A percentile compares a stretch with the other conserved stretches of the same genome.
These are phyloP conservation scores for Porites lobata DNA, from an alignment of 92 coral and sea anemone species.

Conservation along the genomic window DNA sequence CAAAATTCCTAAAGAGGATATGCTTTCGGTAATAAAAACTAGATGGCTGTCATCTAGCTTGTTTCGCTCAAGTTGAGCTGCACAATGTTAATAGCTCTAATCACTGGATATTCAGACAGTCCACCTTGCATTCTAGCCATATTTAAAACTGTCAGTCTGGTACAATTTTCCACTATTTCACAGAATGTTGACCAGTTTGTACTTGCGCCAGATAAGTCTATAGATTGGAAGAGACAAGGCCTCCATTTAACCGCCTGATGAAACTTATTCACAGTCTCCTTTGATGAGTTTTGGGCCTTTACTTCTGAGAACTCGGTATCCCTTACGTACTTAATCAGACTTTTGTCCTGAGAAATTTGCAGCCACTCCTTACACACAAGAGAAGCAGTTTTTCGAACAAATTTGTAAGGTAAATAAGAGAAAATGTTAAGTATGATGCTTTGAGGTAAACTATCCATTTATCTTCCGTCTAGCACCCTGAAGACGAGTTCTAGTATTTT, in stretches of 20 bases:
- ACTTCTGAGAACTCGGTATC: neutral
- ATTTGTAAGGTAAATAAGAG: slow-evolving; percentile 17
- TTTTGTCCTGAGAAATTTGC: neutral
- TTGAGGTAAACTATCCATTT: neutral
- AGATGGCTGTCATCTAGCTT: neutral
- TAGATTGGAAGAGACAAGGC: slow-evolving; percentile 6
- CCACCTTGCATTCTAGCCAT: slow-evolving; percentile 11
- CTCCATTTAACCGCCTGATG: slow-evolving; percentile 8
- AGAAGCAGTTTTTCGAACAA: slow-evolving; percentile 13
- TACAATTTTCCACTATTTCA: neutral
- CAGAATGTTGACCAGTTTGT: slow-evolving; percentile 3
- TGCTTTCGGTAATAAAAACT: neutral
- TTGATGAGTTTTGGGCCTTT: neutral
- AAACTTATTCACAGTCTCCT: slow-evolving; percentile 4
- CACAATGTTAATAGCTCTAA: neutral
- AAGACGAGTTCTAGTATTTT: neutral
- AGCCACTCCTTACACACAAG: slow-evolving; percentile 30
- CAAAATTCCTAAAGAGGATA: slow-evolving; percentile 6
- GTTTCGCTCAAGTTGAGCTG: slow-evolving; percentile 16
- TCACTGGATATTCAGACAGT: neutral
- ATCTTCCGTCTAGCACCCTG: neutral
- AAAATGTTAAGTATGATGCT: slow-evolving; percentile 5
- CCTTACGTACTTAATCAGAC: neutral
- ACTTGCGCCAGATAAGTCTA: slow-evolving; percentile 4
- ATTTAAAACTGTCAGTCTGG: neutral